Evolutionary conservation across 2,888 invertebrate genomes (phyloP), one percentile per base, ranked within the genome.

Genomic region (Conomelus anceps): DNA sequence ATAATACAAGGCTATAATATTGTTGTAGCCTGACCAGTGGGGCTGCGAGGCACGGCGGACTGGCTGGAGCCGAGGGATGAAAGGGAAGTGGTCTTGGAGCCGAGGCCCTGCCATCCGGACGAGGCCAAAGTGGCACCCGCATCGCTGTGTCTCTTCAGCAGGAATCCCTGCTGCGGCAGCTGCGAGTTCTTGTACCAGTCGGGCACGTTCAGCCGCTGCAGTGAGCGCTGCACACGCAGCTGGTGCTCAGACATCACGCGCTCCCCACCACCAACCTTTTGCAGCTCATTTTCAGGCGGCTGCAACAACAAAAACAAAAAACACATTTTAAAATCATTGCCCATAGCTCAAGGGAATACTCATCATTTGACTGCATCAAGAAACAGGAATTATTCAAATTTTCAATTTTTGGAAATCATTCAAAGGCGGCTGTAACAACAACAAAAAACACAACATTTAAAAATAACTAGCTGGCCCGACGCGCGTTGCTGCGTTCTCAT

Each of bases 241-340:
- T 99, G 98, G 94, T 98, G 98, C 94, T 98, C 98, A 91, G 98
- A 98, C 93, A 98, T 96, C 93, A 96, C 96, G 90, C 97, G 95
- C 93, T 13, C 63, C 1, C n/a, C 63, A 0, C 87, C 86, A 93
- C 96, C 96, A 86, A 92, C 92, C 94, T 97, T 97, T 94, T 98
- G 97, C 93, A 98, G 95, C 94, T 98, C 97, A 96, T 98, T 98
- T 94, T 98, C 98, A 92, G 98, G 98, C 92, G 98, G 98, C 98
- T 98, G 95, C 0, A 94, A 94, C 91, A 92, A 20, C 1, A 86
- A 1, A 84, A 9, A 41, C 13, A 17, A 17, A 41, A 13, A 41
- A 41, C 17, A 41, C 13, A 17, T 41, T n/a, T n/a, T n/a, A n/a
- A n/a, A n/a, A n/a, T n/a, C n/a, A n/a, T n/a, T n/a, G n/a, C n/a